phyloP scores from a whole-genome alignment of 2,113 vertebrate genomes.

The Gallinago undulata region DNA sequence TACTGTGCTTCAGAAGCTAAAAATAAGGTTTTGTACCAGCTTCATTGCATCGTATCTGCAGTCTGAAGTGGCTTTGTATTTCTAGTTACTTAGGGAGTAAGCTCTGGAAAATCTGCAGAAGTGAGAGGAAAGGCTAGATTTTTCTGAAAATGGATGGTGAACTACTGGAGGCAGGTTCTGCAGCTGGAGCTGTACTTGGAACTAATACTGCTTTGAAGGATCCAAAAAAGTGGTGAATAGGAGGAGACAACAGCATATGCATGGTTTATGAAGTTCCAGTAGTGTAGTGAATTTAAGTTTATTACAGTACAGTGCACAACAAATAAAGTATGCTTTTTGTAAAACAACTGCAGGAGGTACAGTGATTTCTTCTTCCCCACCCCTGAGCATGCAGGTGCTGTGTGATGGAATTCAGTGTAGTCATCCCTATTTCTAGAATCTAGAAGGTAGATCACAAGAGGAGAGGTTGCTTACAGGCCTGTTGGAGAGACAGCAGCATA shows the following conservation, averaged over 20 bases:
- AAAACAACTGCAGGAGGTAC: background rate
- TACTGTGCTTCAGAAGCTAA: background rate
- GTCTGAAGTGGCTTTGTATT: background rate
- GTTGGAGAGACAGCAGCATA: background rate
- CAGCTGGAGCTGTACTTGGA: background rate
- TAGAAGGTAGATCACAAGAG: background rate
- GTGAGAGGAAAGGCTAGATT: background rate
- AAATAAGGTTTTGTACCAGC: background rate
- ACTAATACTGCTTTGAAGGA: background rate
- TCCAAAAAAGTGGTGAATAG: background rate
- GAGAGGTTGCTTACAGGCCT: background rate
- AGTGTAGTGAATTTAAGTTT: background rate
- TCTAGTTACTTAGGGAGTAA: background rate
- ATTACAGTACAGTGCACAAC: background rate
- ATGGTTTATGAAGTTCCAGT: background rate
- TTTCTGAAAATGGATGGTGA: background rate
- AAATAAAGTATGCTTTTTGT: background rate
- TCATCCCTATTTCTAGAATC: background rate
- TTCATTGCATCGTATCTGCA: background rate
- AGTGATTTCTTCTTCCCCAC: background rate
- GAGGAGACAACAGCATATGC: background rate
- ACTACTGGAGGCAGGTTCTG: background rate
- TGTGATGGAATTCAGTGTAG: background rate
- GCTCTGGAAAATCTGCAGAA: background rate
- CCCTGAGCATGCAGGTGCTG: background rate